Evolutionary conservation across 2,888 invertebrate genomes (phyloP), one percentile per base, ranked within the genome.

Genomic region (Chloroclystis v-ata): DNA sequence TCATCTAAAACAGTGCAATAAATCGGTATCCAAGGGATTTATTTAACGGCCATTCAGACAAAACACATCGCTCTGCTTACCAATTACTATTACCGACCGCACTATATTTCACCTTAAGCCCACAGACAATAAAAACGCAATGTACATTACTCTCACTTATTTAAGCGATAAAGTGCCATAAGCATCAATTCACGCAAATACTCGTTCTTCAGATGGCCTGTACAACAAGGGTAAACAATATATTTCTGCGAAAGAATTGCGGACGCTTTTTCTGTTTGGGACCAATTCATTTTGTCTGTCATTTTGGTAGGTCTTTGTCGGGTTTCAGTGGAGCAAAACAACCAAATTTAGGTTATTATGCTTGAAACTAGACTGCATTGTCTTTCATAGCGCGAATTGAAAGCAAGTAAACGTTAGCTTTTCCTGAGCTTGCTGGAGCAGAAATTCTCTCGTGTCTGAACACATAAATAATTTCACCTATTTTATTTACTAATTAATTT

Each of bases 191-290:
- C 54, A 62, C 58, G 56, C 57, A 61, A 66, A 69, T 62, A 59
- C 54, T 59, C n/a, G n/a, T 20, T 4, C 20, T 20, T 57, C 61
- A 53, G 56, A 58, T 59, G 59, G 49, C 52, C 54, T 63, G 61
- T 65, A 64, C 63, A 64, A 69, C 60, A 65, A 63, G 61, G 63
- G 56, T 52, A 61, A 61, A 59, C 61, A 56, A 69, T 71, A 65
- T 54, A 56, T 69, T 63, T 56, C 57, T 40, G 54, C 35, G 49
- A 56, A 60, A 64, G 67, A 66, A 66, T 56, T 55, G 51, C 46
- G 35, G 45, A 47, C 47, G 44, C 48, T 57, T 56, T 47, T 54
- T 49, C 42, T 49, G 45, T 47, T 42, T 33, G 37, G 32, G 45
- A 44, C 46, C 52, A 54, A 55, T 58, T 60, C 52, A 52, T 50